Conservation (phyloP, 2,113 vertebrate genomes). For the Malurus alboscapulatus region DNA sequence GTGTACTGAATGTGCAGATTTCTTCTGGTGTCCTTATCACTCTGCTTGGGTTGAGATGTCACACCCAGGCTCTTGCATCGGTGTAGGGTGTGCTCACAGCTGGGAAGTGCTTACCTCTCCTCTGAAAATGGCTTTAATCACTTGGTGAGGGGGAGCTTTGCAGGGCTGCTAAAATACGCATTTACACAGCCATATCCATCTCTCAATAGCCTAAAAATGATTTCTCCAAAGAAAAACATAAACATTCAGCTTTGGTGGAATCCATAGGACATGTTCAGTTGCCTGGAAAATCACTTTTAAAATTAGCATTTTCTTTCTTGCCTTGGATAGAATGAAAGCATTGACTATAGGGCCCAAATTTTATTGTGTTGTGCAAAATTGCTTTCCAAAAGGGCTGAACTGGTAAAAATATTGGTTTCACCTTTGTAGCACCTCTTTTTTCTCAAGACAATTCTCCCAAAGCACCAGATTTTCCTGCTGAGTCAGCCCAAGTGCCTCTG, state of each 20-base stretch:
- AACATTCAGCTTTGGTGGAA: background rate
- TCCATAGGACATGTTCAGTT: background rate
- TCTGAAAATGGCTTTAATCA: background rate
- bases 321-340: background rate
- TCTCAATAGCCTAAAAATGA: background rate
- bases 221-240: background rate
- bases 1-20: background rate
- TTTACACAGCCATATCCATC: background rate
- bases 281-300: slow-evolving; percentile 32
- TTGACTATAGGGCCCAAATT: background rate
- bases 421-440: background rate
- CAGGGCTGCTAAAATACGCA: background rate
- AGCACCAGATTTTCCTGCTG: background rate
- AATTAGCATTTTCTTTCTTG: slow-evolving; percentile 5
- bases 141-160: background rate
- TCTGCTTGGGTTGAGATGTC: background rate
- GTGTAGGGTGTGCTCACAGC: background rate
- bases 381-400: background rate
- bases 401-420: background rate
- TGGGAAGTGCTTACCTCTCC: background rate
- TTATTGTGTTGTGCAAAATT: background rate
- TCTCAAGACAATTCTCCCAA: background rate
- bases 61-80: background rate
- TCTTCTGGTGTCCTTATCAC: background rate
- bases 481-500: background rate